Conservation (phyloP, 2,797 vertebrate genomes). For the Brachyrhaphis roseni region DNA sequence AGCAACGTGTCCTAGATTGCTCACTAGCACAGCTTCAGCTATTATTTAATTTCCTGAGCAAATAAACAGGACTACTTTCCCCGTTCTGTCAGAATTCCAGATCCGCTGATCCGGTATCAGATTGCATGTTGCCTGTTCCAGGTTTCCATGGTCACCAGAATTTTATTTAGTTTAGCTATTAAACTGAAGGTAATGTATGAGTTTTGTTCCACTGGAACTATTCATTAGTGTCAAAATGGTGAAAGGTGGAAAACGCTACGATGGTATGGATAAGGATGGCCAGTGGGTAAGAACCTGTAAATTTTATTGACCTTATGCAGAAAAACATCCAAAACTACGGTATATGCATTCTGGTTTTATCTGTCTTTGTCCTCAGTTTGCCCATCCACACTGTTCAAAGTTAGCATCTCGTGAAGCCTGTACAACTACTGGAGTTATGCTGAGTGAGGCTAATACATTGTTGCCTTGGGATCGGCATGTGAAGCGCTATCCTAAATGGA, state of each 20-base stretch:
- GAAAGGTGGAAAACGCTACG: conserved; percentile 57
- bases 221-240: conserved; percentile 63
- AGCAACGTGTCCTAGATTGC: not conserved
- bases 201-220: conserved; percentile 15
- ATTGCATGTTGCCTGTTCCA: conserved; percentile 47
- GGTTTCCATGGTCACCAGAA: conserved; percentile 69
- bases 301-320: not conserved
- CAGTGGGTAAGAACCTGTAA: conserved; percentile 78
- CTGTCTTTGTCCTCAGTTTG: conserved; percentile 65
- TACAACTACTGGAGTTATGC: conserved; percentile 72
- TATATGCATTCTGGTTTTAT: not conserved
- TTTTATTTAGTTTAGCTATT: conserved; percentile 45
- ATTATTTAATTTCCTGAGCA: not conserved
- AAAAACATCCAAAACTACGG: not conserved
- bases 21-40: not conserved
- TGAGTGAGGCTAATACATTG: conserved; percentile 50
- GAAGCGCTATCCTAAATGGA: conserved; percentile 69
- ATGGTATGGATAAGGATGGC: conserved; percentile 40
- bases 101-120: conserved; percentile 40
- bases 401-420: conserved; percentile 40
- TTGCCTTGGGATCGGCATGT: conserved; percentile 44
- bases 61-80: not conserved
- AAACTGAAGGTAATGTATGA: conserved; percentile 17
- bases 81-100: conserved; percentile 17
- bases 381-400: conserved; percentile 54